Conservation (phyloP, 92 coral and sea anemone species). For the Porites divaricata region DNA sequence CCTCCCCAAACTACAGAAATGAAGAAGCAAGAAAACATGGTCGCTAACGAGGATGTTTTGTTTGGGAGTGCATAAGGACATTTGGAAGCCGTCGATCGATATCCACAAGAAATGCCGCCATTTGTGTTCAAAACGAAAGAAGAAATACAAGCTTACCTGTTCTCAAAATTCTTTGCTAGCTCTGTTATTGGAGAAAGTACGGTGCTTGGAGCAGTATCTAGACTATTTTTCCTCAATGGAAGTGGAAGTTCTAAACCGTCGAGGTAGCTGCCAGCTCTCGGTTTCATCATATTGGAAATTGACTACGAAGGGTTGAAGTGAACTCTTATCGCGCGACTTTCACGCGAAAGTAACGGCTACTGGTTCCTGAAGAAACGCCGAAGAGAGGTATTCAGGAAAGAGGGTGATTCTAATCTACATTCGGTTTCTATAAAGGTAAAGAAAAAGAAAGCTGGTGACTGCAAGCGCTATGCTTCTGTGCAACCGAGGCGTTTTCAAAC, state of each 20-base stretch:
- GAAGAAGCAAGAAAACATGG: slow-evolving; percentile 2
- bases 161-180: slow-evolving; percentile 87
- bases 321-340: not conserved
- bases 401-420: slow-evolving; percentile 41
- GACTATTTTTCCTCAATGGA: slow-evolving; percentile 56
- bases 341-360: slow-evolving; percentile 18
- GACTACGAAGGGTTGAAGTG: not conserved
- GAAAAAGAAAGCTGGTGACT: not conserved
- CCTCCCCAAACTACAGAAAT: slow-evolving; percentile 69
- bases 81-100: slow-evolving; percentile 16
- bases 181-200: slow-evolving; percentile 97
- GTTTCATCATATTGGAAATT: slow-evolving; percentile 75
- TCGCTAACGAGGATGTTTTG: not conserved
- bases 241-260: slow-evolving; percentile 71
- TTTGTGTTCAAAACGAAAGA: not conserved
- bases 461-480: not conserved
- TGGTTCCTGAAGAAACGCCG: not conserved
- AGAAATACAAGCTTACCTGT: slow-evolving; percentile 50
- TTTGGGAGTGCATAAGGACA: not conserved
- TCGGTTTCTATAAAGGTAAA: not conserved
- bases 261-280: slow-evolving; percentile 86
- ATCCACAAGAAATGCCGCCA: slow-evolving; percentile 23
- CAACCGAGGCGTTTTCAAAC: slow-evolving; percentile 34
- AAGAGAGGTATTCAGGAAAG: not conserved
- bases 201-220: slow-evolving; percentile 73